These are phyloP conservation scores for Typhlichthys eigenmanni DNA, from an alignment of 2,797 vertebrate species.

Conservation along the genomic window DNA sequence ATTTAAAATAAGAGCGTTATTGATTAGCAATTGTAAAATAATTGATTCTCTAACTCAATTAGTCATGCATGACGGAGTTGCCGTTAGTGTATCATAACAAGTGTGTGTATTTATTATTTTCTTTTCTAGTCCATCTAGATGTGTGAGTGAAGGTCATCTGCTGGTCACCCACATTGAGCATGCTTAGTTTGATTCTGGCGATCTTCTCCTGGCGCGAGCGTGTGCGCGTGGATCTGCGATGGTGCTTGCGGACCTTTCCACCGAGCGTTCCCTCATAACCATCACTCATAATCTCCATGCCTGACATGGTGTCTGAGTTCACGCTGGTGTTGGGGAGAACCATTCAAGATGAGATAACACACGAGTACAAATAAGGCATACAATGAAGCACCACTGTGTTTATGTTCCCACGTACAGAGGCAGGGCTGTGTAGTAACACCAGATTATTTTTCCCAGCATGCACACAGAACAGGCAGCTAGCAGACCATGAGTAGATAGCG, in stretches of 20 bases:
- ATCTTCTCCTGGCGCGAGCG: slow-evolving; percentile 92
- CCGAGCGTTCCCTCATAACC: slow-evolving; percentile 85
- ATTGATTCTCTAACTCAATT: too few relatives aligned
- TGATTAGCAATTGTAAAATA: too few relatives aligned
- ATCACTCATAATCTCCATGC: slow-evolving; percentile 91
- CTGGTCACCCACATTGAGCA: slow-evolving; percentile 87
- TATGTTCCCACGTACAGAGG: too few relatives aligned
- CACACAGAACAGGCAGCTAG: too few relatives aligned
- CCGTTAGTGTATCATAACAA: too few relatives aligned
- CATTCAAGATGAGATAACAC: neutral
- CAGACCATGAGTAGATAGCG: neutral
- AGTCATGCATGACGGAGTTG: too few relatives aligned
- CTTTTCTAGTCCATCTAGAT: neutral
- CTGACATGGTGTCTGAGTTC: slow-evolving; percentile 88
- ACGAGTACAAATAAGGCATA: neutral
- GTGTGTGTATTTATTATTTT: too few relatives aligned
- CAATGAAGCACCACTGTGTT: neutral
- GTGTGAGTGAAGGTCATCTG: neutral
- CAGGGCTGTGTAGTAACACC: too few relatives aligned
- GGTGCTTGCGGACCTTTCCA: slow-evolving; percentile 85
- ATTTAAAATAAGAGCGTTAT: too few relatives aligned
- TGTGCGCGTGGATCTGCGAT: slow-evolving; percentile 87
- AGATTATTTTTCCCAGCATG: too few relatives aligned
- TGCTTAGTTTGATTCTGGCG: slow-evolving; percentile 88
- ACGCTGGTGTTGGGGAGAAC: slow-evolving; percentile 62